Base-by-base conservation (phyloP, 2,888 invertebrate genomes). In the Spilosoma lubricipeda region DNA sequence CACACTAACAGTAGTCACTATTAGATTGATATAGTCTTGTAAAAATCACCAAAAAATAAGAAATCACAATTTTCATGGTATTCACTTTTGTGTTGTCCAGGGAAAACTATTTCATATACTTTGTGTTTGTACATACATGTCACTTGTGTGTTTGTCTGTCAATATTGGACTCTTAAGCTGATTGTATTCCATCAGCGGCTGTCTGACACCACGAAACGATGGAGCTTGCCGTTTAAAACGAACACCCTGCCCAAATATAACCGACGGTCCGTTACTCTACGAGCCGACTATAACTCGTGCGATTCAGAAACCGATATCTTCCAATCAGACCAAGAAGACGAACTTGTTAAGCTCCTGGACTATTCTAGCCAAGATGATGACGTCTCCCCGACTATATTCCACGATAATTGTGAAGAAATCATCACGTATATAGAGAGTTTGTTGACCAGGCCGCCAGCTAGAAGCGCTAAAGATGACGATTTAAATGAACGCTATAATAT, bases 281-380 rank as follows among this genome's bases (percentile, higher is more conserved):
- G 82, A 68, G 84, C 76, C 69, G 94, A 93, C 45, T 93, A 93
- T 83, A 93, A 93, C 81, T 93, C 94, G 0, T 94, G 94, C 81
- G 97, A 97, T 91, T 97, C 97, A 48, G 97, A 97, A 91, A 97
- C 97, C 68, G 97, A 98, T 90, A 96, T 97, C 96, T 97, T 97
- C 95, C 97, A 97, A 90, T 98, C 98, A 33, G 97, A 98, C 90
- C 97, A 97, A 93, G 98, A 98, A 89, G 98, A 98, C 83, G 98
- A 98, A 93, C 95, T 98, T 70, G 95, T 98, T 86, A 97, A 97
- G 86, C 97, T 98, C 86, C 95, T 97, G 85, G 97, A 97, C 93
- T 97, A 97, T 90, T 97, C 97, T 84, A 96, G 96, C 82, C 97
- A 97, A 88, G 97, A 97, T 80, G 96, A 97, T 81, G 97, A 96